These are phyloP conservation scores for Petrocephalus sullivani DNA, from an alignment of 2,797 vertebrate species.

Conservation along the genomic window DNA sequence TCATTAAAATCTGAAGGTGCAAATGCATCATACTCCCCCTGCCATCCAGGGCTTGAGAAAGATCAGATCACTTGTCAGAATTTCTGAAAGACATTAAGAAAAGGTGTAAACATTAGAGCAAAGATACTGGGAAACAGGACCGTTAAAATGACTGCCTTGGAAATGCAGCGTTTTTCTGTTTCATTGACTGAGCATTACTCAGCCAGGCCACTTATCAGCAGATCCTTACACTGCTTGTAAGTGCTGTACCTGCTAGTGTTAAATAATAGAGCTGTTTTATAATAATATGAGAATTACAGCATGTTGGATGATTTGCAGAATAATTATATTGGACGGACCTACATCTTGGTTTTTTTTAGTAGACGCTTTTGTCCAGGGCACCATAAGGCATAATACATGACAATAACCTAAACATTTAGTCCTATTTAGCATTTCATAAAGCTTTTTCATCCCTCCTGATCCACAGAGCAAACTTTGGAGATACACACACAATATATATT, in stretches of 20 bases:
- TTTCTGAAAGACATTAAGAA: conserved; percentile 10
- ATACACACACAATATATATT: not conserved
- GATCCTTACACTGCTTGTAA: not conserved
- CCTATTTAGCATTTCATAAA: not conserved
- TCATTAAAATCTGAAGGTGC: not conserved
- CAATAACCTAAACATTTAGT: not conserved
- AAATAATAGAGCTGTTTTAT: not conserved
- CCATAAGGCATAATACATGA: not conserved
- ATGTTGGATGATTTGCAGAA: not conserved
- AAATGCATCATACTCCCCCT: no score
- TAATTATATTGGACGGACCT: not conserved
- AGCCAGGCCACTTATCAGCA: not conserved
- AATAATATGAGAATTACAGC: not conserved
- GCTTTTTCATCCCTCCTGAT: not conserved
- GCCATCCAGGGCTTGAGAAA: not conserved
- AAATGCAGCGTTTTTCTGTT: not conserved
- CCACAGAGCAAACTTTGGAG: not conserved
- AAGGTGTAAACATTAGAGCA: not conserved
- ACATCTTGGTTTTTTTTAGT: not conserved
- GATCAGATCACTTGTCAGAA: not conserved
- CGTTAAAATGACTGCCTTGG: not conserved
- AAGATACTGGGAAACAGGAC: not conserved
- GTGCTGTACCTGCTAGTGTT: not conserved
- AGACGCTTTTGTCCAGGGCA: not conserved
- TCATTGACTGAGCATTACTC: not conserved